Base-by-base conservation (phyloP, 1,140 invertebrate genomes). In the Phthorimaea operculella region DNA sequence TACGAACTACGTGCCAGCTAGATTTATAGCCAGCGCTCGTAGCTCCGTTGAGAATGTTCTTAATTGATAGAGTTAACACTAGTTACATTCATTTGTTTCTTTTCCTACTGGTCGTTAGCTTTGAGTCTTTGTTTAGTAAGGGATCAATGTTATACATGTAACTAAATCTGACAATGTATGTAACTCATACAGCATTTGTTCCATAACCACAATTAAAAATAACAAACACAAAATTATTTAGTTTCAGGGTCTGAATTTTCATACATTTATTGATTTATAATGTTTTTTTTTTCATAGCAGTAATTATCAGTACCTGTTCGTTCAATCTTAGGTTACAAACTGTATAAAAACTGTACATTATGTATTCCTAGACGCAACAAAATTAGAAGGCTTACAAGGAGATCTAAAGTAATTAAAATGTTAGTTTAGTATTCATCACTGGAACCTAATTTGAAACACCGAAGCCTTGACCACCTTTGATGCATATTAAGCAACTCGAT, bases 401-500 rank as follows among this genome's bases (percentile, higher is more conserved):
- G 21, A 28, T 28, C 21, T 28, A 28, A 28, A 39, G 68, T 72
- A 68, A 73, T 73, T 75, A 73, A n/a, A 70, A 70, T 51, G 59
- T 57, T 54, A 60, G 57, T 79, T n/a, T 74, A 72, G 74, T 80
- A 79, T 79, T 80, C 76, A 72, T 64, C 58, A 60, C 65, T 61
- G 66, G 66, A 66, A 76, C 59, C 68, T 70, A 74, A 79, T 79
- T 80, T 80, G 77, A 79, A 79, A 76, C 71, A 69, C 68, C 70
- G 65, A 69, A 75, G 66, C 72, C 64, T 63, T 66, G 71, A 69
- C 73, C 74, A 74, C 74, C 74, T 76, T 60, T 72, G 66, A 68
- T 80, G 79, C 79, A 82, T 82, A 79, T 79, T 79, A 79, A 79
- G 79, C 68, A 68, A 71, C 67, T 58, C 60, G 62, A 67, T 77